phyloP scores from a whole-genome alignment of 2,888 invertebrate genomes.

The Pandemis heparana region DNA sequence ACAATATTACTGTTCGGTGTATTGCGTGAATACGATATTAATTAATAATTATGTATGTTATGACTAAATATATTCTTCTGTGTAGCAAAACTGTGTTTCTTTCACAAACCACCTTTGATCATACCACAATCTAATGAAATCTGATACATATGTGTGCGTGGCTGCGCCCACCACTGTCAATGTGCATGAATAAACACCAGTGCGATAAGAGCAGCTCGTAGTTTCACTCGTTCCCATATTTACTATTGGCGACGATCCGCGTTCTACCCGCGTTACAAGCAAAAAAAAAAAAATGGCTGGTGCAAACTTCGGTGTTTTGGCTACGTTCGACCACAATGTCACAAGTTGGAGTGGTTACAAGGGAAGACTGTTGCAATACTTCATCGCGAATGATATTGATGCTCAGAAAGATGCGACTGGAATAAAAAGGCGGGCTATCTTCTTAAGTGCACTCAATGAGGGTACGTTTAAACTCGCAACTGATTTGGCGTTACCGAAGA shows the following conservation, averaged over 20 bases:
- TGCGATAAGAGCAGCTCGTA: too few species aligned
- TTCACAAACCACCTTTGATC: constrained; percentile 50
- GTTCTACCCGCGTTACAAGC: constrained; percentile 4
- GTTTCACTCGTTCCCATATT: neutral
- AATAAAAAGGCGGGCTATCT: too few species aligned
- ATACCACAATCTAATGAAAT: neutral
- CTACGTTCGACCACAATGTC: constrained; percentile 17
- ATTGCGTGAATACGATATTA: constrained; percentile 61
- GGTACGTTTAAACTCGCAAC: too few species aligned
- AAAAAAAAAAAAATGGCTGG: constrained; percentile 5
- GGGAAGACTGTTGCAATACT: constrained; percentile 17
- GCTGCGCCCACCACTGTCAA: too few species aligned
- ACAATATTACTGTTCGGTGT: constrained; percentile 50
- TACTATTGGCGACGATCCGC: constrained; percentile 1
- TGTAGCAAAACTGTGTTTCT: constrained; percentile 69
- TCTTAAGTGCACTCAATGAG: too few species aligned
- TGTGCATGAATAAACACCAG: too few species aligned
- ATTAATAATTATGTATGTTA: constrained; percentile 66
- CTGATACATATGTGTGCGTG: too few species aligned
- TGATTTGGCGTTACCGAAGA: too few species aligned
- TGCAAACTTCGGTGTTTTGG: constrained; percentile 7
- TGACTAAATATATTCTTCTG: constrained; percentile 75
- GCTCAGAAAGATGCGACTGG: too few species aligned
- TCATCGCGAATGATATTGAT: constrained; percentile 1
- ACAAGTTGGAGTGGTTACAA: constrained; percentile 24